Conservation (phyloP, 2,888 invertebrate species). For the Malacosoma neustria region DNA sequence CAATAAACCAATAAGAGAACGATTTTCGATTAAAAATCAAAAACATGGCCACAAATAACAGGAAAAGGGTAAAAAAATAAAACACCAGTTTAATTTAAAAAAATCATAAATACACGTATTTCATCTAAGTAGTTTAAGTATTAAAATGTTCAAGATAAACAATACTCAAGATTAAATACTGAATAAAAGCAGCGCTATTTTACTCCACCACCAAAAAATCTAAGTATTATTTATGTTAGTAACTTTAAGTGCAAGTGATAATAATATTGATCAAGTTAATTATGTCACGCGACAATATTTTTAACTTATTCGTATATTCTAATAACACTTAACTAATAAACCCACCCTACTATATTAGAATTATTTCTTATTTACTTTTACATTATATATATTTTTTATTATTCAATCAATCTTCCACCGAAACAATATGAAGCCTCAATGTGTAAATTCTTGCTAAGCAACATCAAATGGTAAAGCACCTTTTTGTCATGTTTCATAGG, state of each 20-base stretch:
- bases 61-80: constrained; percentile 21
- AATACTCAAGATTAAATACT: constrained; percentile 54
- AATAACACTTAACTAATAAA: constrained; percentile 54
- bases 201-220: constrained; percentile 58
- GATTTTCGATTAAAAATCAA: too few relatives aligned
- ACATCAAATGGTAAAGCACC: constrained; percentile 23
- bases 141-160: constrained; percentile 51
- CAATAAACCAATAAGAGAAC: too few relatives aligned
- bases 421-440: constrained; percentile 30
- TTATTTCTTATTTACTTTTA: neutral
- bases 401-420: constrained; percentile 16
- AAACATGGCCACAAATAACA: neutral
- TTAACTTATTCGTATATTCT: constrained; percentile 32
- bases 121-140: constrained; percentile 36
- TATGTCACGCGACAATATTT: constrained; percentile 18
- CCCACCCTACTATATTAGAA: constrained; percentile 22
- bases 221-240: constrained; percentile 52
- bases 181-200: constrained; percentile 49
- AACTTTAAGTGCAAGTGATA: constrained; percentile 30
- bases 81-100: constrained; percentile 24
- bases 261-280: constrained; percentile 14
- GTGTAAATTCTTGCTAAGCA: constrained; percentile 27
- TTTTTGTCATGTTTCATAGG: constrained; percentile 25
- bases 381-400: constrained; percentile 18
- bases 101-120: constrained; percentile 45